phyloP scores from a whole-genome alignment of 1,140 invertebrate species.

The Lithobius niger region DNA sequence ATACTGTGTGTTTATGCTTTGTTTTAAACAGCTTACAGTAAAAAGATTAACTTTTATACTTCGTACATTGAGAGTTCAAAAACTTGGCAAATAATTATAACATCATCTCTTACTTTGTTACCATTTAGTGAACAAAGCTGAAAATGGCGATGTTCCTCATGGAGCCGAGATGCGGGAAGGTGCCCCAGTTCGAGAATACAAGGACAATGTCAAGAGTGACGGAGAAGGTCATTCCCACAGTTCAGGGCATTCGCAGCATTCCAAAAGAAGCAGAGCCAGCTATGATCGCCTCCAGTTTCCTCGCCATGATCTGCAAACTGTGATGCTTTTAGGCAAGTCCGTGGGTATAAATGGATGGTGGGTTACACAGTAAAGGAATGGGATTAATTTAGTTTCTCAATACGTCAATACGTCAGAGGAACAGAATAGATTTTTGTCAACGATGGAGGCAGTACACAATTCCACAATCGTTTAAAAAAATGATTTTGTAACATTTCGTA shows the following conservation, averaged over 20 bases:
- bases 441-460: no score
- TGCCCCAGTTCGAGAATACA: conserved; percentile 23
- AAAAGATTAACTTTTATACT: no score
- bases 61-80: neutral
- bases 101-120: no score
- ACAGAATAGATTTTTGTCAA: no score
- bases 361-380: neutral
- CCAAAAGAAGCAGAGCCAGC: conserved; percentile 43
- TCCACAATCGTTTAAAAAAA: no score
- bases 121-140: conserved; percentile 25
- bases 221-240: conserved; percentile 56
- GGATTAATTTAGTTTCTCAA: neutral
- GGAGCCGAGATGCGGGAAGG: conserved; percentile 25
- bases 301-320: conserved; percentile 54
- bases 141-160: conserved; percentile 44
- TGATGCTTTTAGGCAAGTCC: conserved; percentile 54
- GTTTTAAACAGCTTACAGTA: neutral
- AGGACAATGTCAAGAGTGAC: conserved; percentile 53
- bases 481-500: no score
- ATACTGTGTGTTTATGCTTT: neutral
- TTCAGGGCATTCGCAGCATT: conserved; percentile 39
- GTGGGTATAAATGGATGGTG: neutral
- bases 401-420: no score
- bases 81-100: no score
- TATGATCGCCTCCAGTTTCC: conserved; percentile 63